phyloP scores from a whole-genome alignment of 2,113 vertebrate genomes.

The Calonectris borealis region DNA sequence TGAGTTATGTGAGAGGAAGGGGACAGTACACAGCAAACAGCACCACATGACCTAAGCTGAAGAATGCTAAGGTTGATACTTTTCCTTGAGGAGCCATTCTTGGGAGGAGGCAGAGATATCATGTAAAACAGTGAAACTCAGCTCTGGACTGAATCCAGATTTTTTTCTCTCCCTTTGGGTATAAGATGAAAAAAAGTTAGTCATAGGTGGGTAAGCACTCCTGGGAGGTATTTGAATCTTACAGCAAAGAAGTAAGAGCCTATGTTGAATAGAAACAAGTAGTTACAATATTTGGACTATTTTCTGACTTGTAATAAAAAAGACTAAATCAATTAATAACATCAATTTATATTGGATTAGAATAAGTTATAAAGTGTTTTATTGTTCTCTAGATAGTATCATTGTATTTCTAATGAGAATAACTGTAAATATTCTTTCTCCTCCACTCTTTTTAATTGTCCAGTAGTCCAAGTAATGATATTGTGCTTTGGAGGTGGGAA shows the following conservation, averaged over 20 bases:
- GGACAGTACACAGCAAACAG: neutral
- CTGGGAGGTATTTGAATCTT: neutral
- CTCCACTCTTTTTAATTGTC: neutral
- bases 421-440: neutral
- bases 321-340: neutral
- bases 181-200: neutral
- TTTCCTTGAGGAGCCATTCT: neutral
- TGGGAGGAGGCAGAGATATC: neutral
- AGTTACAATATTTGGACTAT: neutral
- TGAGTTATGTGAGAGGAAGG: neutral
- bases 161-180: neutral
- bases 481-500: neutral
- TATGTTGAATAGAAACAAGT: neutral
- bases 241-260: neutral
- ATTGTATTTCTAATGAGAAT: neutral
- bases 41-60: accelerated
- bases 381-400: neutral
- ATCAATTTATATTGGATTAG: neutral
- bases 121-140: neutral
- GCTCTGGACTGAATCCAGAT: neutral
- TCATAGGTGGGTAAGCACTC: neutral
- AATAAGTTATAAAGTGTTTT: neutral
- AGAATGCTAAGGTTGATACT: neutral
- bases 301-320: neutral
- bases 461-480: neutral